phyloP scores from a whole-genome alignment of 2,797 vertebrate species.

The Champsocephalus gunnari region DNA sequence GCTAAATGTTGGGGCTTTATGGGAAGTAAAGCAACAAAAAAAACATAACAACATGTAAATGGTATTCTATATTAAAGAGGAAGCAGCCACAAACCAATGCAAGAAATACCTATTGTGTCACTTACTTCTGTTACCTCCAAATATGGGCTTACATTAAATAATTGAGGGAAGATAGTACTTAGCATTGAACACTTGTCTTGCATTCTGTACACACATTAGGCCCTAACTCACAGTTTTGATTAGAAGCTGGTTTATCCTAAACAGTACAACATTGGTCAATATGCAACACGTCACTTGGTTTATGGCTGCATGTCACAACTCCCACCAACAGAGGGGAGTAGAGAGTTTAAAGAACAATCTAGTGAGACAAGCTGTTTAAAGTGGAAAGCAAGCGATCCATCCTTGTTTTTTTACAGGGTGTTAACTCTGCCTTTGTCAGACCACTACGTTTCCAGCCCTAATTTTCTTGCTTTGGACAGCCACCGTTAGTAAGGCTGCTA shows the following conservation, averaged over 20 bases:
- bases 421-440: too few relatives aligned
- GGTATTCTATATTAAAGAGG: constrained; percentile 7
- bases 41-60: constrained; percentile 28
- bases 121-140: background rate
- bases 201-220: background rate
- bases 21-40: constrained; percentile 4
- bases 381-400: background rate
- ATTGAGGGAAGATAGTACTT: background rate
- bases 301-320: background rate
- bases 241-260: background rate
- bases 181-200: background rate
- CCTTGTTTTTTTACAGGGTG: too few relatives aligned
- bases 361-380: background rate
- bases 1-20: rapidly evolving
- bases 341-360: background rate
- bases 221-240: background rate
- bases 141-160: background rate
- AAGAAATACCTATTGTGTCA: background rate
- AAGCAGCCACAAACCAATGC: constrained; percentile 4
- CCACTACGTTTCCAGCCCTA: too few relatives aligned
- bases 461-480: too few relatives aligned
- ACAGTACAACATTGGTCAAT: background rate
- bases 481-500: too few relatives aligned
- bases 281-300: background rate
- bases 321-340: constrained; percentile 46